Evolutionary conservation across 1,140 invertebrate species (phyloP).

Genomic region (Eriosoma lanigerum): DNA sequence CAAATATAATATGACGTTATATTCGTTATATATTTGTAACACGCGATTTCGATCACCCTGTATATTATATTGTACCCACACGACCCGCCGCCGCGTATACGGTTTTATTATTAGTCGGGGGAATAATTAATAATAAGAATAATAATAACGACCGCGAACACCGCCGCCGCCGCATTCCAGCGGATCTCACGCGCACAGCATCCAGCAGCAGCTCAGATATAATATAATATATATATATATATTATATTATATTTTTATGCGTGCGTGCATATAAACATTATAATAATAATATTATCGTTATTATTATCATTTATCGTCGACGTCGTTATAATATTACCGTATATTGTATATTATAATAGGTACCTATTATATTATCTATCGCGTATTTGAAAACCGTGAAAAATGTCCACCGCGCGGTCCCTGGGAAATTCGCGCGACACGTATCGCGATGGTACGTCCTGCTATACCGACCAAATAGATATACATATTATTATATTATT

Average conservation of each 20-base stretch:
- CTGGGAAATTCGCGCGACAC: conserved; percentile 12
- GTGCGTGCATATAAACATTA: neutral
- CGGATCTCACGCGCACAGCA: conserved; percentile 4
- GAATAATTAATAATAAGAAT: conserved; percentile 28
- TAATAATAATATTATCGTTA: neutral
- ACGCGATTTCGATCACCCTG: too few species aligned
- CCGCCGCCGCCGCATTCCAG: neutral
- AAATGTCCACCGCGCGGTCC: neutral
- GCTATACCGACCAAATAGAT: neutral
- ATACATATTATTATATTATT: too few species aligned
- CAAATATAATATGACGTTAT: too few species aligned
- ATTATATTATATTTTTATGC: neutral
- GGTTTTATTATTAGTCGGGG: neutral
- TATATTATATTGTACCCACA: too few species aligned
- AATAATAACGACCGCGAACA: neutral
- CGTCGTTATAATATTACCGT: too few species aligned
- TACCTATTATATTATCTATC: neutral
- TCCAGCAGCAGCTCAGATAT: neutral
- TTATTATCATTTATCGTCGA: neutral
- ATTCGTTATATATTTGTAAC: too few species aligned
- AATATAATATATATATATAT: too few species aligned
- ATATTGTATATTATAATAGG: too few species aligned
- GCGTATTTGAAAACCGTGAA: conserved; percentile 29
- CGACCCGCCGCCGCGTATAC: neutral
- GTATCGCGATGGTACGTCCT: neutral